Percentiles rank a stretch among this genome's conserved stretches.
phyloP scores from a whole-genome alignment of 2,113 vertebrate species.

The Turnix velox region DNA sequence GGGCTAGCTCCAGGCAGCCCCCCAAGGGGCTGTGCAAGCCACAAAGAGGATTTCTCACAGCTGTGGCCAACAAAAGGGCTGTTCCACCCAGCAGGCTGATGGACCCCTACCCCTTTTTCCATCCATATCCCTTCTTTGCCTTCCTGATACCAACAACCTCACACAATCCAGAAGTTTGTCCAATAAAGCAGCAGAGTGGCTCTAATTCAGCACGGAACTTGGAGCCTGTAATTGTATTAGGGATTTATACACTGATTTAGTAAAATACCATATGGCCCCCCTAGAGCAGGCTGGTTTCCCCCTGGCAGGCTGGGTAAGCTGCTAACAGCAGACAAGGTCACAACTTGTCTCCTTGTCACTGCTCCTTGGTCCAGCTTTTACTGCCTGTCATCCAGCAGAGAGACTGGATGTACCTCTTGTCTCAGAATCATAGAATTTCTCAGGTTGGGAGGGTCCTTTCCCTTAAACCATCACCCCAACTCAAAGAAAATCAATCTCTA shows the following conservation, averaged over 20 bases:
- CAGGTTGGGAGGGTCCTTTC: too few species aligned
- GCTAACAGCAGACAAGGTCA: constrained; percentile 58
- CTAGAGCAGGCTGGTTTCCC: constrained; percentile 21
- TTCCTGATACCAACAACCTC: not conserved
- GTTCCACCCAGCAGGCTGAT: not conserved
- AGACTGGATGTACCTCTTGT: not conserved
- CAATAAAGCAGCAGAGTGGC: not conserved
- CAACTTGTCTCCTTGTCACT: not conserved
- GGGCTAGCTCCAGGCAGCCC: not conserved
- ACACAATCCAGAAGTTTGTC: not conserved
- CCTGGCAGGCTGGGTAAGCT: constrained; percentile 35
- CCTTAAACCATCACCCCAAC: too few species aligned
- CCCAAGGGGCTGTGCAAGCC: not conserved
- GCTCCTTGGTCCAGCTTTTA: constrained; percentile 8
- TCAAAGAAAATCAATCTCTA: too few species aligned
- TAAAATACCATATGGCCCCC: constrained; percentile 47
- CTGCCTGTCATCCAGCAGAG: not conserved
- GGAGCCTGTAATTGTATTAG: constrained; percentile 61
- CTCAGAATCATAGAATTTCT: too few species aligned
- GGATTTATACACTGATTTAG: constrained; percentile 40
- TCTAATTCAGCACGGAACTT: constrained; percentile 19
- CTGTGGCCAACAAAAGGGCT: not conserved
- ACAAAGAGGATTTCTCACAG: not conserved
- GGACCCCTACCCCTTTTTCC: not conserved
- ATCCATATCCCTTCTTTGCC: not conserved